Conservation (phyloP, 37 sponge, comb jelly and placozoan genomes). For the Bolinopsis microptera region DNA sequence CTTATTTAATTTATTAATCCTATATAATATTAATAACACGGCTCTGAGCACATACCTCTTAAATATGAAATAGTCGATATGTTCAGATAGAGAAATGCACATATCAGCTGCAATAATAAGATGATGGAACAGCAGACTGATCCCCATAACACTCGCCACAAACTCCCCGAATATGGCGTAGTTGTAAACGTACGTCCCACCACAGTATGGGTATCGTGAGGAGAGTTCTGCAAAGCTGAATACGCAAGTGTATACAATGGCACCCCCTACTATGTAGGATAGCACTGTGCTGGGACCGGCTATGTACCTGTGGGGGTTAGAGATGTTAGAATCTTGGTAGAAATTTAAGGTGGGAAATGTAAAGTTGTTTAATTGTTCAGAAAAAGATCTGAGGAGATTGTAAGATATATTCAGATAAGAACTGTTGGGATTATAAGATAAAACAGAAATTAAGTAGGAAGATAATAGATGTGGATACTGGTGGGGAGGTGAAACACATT, state of each 20-base stretch:
- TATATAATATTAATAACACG: too few species aligned
- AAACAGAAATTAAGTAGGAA: too few species aligned
- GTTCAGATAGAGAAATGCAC: neutral
- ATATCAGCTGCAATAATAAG: slow-evolving; percentile 3
- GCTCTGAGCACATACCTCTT: too few species aligned
- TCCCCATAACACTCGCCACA: neutral
- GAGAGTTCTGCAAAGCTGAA: slow-evolving; percentile 8
- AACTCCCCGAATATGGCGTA: slow-evolving; percentile 8
- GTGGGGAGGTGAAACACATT: too few species aligned
- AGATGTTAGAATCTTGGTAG: neutral
- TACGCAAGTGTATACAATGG: slow-evolving; percentile 6
- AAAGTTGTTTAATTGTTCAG: too few species aligned
- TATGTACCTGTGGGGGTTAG: neutral
- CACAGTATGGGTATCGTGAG: neutral
- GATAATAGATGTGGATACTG: too few species aligned
- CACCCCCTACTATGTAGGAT: slow-evolving; percentile 22
- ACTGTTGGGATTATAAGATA: too few species aligned
- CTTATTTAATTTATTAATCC: too few species aligned
- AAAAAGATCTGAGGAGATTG: too few species aligned
- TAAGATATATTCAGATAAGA: too few species aligned
- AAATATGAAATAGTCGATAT: slow-evolving; percentile 28
- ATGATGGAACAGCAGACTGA: neutral
- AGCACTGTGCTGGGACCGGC: slow-evolving; percentile 16
- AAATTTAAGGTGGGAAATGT: neutral
- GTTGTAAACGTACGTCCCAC: slow-evolving; percentile 20